phyloP scores from a whole-genome alignment of 2,888 invertebrate species.

The Myopa testacea region DNA sequence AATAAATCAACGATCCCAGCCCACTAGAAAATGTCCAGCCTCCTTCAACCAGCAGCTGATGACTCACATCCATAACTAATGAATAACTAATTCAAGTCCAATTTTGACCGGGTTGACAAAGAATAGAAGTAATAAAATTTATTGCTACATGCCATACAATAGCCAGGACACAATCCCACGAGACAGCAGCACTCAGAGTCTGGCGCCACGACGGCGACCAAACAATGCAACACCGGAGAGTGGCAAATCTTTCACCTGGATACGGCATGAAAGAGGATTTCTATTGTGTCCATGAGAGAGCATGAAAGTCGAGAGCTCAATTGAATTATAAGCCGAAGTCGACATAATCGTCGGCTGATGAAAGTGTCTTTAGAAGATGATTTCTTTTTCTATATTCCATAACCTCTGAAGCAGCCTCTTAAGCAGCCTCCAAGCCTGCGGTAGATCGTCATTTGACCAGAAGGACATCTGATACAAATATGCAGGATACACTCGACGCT shows the following conservation, averaged over 20 bases:
- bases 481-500: slow-evolving; percentile 18
- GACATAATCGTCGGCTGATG: not conserved
- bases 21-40: no score
- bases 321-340: not conserved
- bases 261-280: not conserved
- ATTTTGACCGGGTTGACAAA: not conserved
- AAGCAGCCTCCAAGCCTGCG: slow-evolving; percentile 35
- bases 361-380: not conserved
- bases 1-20: no score
- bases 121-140: not conserved
- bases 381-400: not conserved
- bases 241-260: slow-evolving; percentile 9
- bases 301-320: not conserved
- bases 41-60: no score
- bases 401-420: slow-evolving; percentile 4
- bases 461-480: slow-evolving; percentile 34
- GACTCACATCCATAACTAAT: not conserved
- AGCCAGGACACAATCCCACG: not conserved
- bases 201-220: not conserved
- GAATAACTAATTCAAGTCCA: not conserved
- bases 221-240: not conserved
- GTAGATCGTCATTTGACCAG: slow-evolving; percentile 23
- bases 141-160: not conserved
- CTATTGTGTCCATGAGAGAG: not conserved
- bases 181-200: not conserved